A percentile compares a stretch with the other conserved stretches of the same genome.
These are phyloP conservation scores for Philhelius pedissequus DNA, from an alignment of 2,888 invertebrate species.

Conservation along the genomic window DNA sequence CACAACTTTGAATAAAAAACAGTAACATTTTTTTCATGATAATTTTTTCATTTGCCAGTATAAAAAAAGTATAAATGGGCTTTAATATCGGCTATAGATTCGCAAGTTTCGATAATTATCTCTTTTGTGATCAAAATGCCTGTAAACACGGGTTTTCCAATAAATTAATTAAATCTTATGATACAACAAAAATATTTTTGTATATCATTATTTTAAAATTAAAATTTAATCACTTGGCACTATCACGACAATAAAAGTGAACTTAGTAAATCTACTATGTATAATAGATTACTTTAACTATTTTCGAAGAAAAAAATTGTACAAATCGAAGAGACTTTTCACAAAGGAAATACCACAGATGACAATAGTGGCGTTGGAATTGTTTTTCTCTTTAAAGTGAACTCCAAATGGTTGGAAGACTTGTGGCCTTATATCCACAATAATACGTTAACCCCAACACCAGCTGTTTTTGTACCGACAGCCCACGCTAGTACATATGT, in stretches of 20 bases:
- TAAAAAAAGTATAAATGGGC: no score
- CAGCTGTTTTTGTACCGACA: no score
- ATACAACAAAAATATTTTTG: neutral
- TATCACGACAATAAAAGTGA: neutral
- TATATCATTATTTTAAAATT: neutral
- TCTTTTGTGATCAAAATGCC: neutral
- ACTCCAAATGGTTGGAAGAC: neutral
- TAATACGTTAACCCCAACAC: neutral
- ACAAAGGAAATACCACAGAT: neutral
- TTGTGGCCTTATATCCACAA: neutral
- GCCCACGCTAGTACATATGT: neutral
- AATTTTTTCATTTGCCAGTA: no score
- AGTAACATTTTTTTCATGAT: no score
- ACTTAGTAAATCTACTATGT: neutral
- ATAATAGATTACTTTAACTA: conserved; percentile 10
- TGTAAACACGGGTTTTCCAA: neutral
- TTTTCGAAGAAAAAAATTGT: conserved; percentile 72
- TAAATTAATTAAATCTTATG: neutral
- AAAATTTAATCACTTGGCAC: neutral
- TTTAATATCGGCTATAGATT: no score
- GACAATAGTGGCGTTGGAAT: neutral
- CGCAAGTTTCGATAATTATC: neutral
- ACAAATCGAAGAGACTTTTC: conserved; percentile 24
- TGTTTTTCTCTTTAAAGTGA: neutral
- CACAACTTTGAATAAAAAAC: no score